Conservation (phyloP, 2,113 vertebrate species). For the Myotis brandtii region DNA sequence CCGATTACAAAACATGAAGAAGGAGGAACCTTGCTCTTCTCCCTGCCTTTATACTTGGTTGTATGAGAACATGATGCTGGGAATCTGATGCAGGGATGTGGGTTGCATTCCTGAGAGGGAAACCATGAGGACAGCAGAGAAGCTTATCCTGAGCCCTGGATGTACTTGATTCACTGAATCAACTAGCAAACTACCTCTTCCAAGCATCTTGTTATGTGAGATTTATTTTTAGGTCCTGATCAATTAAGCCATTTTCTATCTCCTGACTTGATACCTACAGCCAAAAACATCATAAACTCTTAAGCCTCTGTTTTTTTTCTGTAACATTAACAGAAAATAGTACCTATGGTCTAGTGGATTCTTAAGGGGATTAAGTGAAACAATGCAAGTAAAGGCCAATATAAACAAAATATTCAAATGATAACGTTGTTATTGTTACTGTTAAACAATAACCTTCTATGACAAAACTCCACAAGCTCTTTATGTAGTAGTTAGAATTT, state of each 20-base stretch:
- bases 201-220: not conserved
- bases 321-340: constrained; percentile 39
- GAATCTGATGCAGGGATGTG: not conserved
- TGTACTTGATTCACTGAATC: not conserved
- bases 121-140: not conserved
- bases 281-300: constrained; percentile 44
- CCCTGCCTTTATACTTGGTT: not conserved
- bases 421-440: not conserved
- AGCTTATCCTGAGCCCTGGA: not conserved
- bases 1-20: not conserved
- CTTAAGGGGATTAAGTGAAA: constrained; percentile 20
- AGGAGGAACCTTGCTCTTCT: constrained; percentile 6
- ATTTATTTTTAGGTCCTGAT: constrained; percentile 56
- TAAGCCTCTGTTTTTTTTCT: constrained; percentile 57
- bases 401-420: not conserved
- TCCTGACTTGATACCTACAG: constrained; percentile 36
- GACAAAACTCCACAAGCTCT: not conserved
- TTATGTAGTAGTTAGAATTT: not conserved
- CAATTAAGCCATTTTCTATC: constrained; percentile 50
- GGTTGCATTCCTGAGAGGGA: not conserved
- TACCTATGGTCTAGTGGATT: not conserved
- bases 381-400: constrained; percentile 20
- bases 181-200: constrained; percentile 9
- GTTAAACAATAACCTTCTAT: constrained; percentile 28
- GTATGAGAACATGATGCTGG: not conserved